A percentile compares a stretch with the other conserved stretches of the same genome.
Conservation (phyloP, 2,888 invertebrate genomes). For the Brachypalpus laphriformis region DNA sequence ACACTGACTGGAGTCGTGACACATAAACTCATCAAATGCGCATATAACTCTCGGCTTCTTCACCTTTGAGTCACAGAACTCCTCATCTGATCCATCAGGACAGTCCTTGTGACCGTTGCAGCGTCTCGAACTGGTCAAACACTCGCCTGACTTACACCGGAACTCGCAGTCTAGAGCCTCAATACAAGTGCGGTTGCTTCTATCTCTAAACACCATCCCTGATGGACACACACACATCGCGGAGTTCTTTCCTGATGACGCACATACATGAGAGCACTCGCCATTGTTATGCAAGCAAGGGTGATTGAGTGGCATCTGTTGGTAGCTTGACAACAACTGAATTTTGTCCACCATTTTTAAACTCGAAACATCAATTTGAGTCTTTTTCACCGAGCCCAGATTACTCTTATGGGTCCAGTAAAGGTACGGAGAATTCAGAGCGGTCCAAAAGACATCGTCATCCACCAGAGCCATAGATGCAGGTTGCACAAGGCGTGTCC, state of each 20-base stretch:
- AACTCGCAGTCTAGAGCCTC: conserved; percentile 84
- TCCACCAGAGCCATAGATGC: conserved; percentile 85
- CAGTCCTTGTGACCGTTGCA: conserved; percentile 86
- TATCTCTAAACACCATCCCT: conserved; percentile 84
- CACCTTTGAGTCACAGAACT: conserved; percentile 82
- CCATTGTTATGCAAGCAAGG: conserved; percentile 86
- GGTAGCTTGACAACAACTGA: conserved; percentile 76
- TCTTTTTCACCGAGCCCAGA: conserved; percentile 79
- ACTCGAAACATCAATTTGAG: conserved; percentile 78
- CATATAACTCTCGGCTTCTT: conserved; percentile 80
- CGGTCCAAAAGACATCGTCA: conserved; percentile 89
- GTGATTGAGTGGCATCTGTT: conserved; percentile 80
- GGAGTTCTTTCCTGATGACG: conserved; percentile 82
- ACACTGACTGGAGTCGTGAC: conserved; percentile 84
- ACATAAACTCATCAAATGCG: conserved; percentile 83
- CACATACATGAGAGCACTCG: conserved; percentile 90
- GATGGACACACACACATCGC: conserved; percentile 87
- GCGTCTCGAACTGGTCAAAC: conserved; percentile 84
- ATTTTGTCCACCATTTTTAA: conserved; percentile 76
- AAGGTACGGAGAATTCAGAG: conserved; percentile 84
- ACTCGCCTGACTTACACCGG: conserved; percentile 84
- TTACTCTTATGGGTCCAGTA: conserved; percentile 85
- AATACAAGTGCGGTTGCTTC: conserved; percentile 84
- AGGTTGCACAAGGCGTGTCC: conserved; percentile 83
- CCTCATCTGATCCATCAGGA: conserved; percentile 85